Base-by-base conservation (phyloP, 2,113 vertebrate species). In the Rhynchomys soricoides region DNA sequence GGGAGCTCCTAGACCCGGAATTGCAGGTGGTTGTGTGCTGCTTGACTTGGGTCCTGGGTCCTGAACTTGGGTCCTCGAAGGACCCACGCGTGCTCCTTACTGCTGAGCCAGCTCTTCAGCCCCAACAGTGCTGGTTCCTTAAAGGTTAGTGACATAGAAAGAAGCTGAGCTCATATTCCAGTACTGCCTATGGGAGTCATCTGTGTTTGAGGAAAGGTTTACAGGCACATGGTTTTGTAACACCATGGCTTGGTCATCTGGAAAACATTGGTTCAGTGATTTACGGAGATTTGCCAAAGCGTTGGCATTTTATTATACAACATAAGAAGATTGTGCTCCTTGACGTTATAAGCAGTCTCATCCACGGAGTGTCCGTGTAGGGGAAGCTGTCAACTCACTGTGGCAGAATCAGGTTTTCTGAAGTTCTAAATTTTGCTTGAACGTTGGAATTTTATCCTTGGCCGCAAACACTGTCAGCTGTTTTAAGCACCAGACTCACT, bases 351-450 rank as follows among this genome's bases (percentile, higher is more conserved):
- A 90, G 13, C 43, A n/a, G 1, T 90, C 74, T 87, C 82, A 77
- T 70, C 81, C 74, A 43, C 37, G 45, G 64, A 70, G 6, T 78
- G 31, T 89, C 43, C 43, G 17, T 66, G 8, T 66, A 48, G 81
- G 13, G 12, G 57, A 59, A 16, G 81, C 57, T 83, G 81, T 43
- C 81, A 62, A 40, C n/a, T 83, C 57, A 62, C 81, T 40, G 9
- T 1, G 6, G 7, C 52, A 83, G 24, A 75, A 45, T 85, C 34
- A 75, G 31, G 31, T 81, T 94, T 91, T 88, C 70, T 78, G 70
- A 90, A 87, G 73, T 95, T 70, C 29, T 90, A 1, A 75, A 75
- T 62, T 91, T 95, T 86, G 89, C 40, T 48, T 86, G 83, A 68
- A 86, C 68, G 62, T 86, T 86, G 40, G 82, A 86, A 66, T 86